Conservation (phyloP, 92 coral and sea anemone species). For the Chrysogorgia sp. region DNA sequence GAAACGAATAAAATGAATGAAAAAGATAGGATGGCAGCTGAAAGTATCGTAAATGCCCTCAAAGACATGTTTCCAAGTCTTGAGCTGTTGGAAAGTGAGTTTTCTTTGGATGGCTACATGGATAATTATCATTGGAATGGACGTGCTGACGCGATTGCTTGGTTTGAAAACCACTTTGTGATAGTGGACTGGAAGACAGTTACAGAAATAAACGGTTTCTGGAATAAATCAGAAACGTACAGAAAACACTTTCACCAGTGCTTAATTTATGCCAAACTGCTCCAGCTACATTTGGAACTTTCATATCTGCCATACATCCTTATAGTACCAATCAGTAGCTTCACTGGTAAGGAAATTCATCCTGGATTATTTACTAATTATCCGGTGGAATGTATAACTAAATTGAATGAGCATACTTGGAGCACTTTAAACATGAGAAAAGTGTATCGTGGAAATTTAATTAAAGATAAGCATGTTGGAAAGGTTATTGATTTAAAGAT, state of each 20-base stretch:
- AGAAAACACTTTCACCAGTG: conserved; percentile 63
- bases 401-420: conserved; percentile 39
- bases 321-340: conserved; percentile 49
- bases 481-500: no score
- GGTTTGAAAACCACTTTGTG: conserved; percentile 34
- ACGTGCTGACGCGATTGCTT: conserved; percentile 54
- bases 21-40: no score
- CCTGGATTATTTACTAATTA: conserved; percentile 49
- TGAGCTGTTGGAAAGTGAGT: conserved; percentile 5
- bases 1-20: no score
- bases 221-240: conserved; percentile 1
- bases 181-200: conserved; percentile 64
- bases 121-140: conserved; percentile 36
- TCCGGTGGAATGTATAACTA: conserved; percentile 50
- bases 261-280: conserved; percentile 59
- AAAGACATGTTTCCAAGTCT: no score
- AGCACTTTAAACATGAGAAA: not conserved
- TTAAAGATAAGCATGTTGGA: no score
- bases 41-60: no score
- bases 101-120: conserved; percentile 47
- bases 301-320: conserved; percentile 51
- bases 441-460: no score
- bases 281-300: conserved; percentile 57
- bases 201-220: conserved; percentile 22
- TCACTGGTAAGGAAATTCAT: conserved; percentile 29